Base-by-base conservation (phyloP, 1,140 invertebrate species). In the Pachypeltis micranthus region DNA sequence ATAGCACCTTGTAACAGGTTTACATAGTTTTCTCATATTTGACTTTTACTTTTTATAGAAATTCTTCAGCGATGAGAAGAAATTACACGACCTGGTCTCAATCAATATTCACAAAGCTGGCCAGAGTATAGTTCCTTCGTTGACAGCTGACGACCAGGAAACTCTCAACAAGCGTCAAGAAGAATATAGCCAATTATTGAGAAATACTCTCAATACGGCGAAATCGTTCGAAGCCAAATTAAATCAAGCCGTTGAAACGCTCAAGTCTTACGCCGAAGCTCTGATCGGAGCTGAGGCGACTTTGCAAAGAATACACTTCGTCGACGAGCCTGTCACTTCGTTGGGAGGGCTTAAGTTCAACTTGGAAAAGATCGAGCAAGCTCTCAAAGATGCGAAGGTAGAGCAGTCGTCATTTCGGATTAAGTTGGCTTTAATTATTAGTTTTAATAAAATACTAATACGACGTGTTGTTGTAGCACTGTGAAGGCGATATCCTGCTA, bases 51-150 rank as follows among this genome's bases (percentile, higher is more conserved):
- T 47, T 66, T 64, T 68, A 16, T 66, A 80, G 74, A 82, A 83
- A 25, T 92, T 88, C 78, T 91, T 92, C 69, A 85, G 84, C 66
- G 85, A 83, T 44, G 88, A 91, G 70, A 76, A 81, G 0, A 80
- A 82, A 31, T 88, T 91, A 67, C 82, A 85, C 24, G 88, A 91
- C 70, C 74, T 91, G 54, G 84, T 92, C 0, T 84, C 87, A 1
- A 85, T 90, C 63, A 82, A 85, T 62, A 87, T 92, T 66, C 87
- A 91, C 69, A 85, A 90, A 62, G 82, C 85, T 10, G 87, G 87
- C 1, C 87, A 93, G 69, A 87, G 88, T 69, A 91, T 93, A 47
- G 90, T 88, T 85, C 86, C 89, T 1, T 91, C 89, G 0, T 74
- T 93, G 14, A 84, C 82, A 21, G 78, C 82, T 34, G 79, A 82